Base-by-base conservation (phyloP, 2,113 vertebrate species). In the Okapia johnstoni region DNA sequence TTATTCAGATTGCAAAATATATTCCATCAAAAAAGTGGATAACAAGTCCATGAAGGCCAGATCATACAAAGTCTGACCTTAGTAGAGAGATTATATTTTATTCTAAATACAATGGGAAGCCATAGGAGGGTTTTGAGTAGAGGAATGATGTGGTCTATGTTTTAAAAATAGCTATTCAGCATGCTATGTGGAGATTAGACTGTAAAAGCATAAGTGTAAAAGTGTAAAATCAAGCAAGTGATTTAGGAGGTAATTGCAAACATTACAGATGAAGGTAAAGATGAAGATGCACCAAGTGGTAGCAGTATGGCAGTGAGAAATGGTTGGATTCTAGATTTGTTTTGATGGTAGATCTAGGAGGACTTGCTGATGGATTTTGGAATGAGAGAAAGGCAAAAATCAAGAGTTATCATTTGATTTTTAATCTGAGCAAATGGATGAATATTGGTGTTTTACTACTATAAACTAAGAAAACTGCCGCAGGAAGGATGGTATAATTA, bases 1-100 rank as follows among this genome's bases (percentile, higher is more conserved):
- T 97, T 85, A 90, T 50, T 96, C 57, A 85, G 61, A 48, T 85
- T 85, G 73, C 21, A 93, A 96, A 93, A 93, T 86, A 36, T 63
- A 88, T 48, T 81, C 19, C 55, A 57, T 57, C 30, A 25, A 87
- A 92, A 91, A 54, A 76, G 33, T 81, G 16, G 57, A 33, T 93
- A 93, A 86, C 12, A 84, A 95, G 63, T 43, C 43, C 33, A 46
- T 33, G 15, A 97, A 43, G 26, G 50, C n/a, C 40, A 83, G 28
- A 48, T 90, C 12, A 54, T 23, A 0, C 58, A 40, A 23, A 33
- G 12, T 83, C 23, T 73, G 73, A 17, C 3, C 33, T 88, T 90
- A 84, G 16, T 52, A 87, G 93, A 26, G 54, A 94, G 57, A 94
- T 76, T 96, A 25, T 14, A 54, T 85, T 91, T 97, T 61, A 57